Conservation (phyloP, 1,140 invertebrate genomes). For the Halyomorpha halys region DNA sequence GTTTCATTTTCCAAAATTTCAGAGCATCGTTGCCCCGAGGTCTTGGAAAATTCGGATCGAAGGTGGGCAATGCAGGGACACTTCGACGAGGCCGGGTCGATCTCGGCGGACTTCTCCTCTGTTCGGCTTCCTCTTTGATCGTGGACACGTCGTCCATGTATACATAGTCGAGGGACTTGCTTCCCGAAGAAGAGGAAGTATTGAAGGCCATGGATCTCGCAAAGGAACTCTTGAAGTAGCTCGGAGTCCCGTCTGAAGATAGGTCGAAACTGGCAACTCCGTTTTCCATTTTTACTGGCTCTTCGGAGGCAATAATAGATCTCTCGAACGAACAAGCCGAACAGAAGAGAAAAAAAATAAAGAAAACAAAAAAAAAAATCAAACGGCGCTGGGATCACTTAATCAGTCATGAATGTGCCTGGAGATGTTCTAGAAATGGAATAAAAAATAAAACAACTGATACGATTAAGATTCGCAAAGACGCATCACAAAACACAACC, state of each 20-base stretch:
- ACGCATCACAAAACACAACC: too few species aligned
- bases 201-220: constrained; percentile 37
- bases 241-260: constrained; percentile 36
- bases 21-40: constrained; percentile 23
- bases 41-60: constrained; percentile 24
- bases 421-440: too few species aligned
- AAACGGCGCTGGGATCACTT: too few species aligned
- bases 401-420: too few species aligned
- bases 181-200: constrained; percentile 32
- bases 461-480: too few species aligned
- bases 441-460: neutral
- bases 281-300: constrained; percentile 20
- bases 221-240: constrained; percentile 41
- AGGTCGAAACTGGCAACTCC: constrained; percentile 35
- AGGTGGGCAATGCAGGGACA: constrained; percentile 23
- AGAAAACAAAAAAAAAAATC: too few species aligned
- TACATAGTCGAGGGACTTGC: constrained; percentile 37
- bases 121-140: constrained; percentile 30
- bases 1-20: constrained; percentile 30
- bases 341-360: too few species aligned
- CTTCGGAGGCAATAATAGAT: too few species aligned
- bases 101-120: constrained; percentile 2
- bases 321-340: too few species aligned
- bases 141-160: constrained; percentile 31
- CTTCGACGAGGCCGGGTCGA: constrained; percentile 16